Evolutionary conservation across 2,888 invertebrate species (phyloP).

Genomic region (Orgyia antiqua): DNA sequence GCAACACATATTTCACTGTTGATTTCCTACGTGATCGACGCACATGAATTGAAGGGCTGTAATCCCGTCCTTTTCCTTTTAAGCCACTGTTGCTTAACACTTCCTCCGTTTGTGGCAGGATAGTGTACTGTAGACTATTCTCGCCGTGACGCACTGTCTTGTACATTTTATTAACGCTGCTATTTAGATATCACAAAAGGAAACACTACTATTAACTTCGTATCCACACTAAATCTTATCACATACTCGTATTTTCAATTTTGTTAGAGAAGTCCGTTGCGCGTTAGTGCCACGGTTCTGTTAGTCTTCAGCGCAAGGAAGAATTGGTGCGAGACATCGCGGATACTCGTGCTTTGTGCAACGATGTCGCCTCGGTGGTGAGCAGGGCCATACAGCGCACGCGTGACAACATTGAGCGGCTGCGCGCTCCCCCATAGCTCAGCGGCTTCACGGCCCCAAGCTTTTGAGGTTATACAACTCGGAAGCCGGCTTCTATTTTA

Average conservation of each 20-base stretch:
- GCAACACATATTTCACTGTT: constrained; percentile 54
- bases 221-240: constrained; percentile 44
- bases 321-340: constrained; percentile 51
- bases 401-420: constrained; percentile 73
- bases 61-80: constrained; percentile 73
- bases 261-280: constrained; percentile 29
- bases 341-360: constrained; percentile 61
- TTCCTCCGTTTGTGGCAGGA: constrained; percentile 84
- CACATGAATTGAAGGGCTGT: constrained; percentile 67
- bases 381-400: constrained; percentile 40
- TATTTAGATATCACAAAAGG: constrained; percentile 46
- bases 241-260: constrained; percentile 56
- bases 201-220: constrained; percentile 52
- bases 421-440: constrained; percentile 54
- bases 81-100: constrained; percentile 79
- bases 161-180: constrained; percentile 76
- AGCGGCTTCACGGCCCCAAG: constrained; percentile 38
- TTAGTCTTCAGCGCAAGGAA: constrained; percentile 43
- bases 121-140: constrained; percentile 85
- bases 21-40: constrained; percentile 55
- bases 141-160: constrained; percentile 87
- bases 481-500: constrained; percentile 59
- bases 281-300: constrained; percentile 31
- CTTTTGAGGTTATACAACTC: constrained; percentile 72
- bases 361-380: constrained; percentile 38